Conservation (phyloP, 2,113 vertebrate species). For the Neotoma lepida region DNA sequence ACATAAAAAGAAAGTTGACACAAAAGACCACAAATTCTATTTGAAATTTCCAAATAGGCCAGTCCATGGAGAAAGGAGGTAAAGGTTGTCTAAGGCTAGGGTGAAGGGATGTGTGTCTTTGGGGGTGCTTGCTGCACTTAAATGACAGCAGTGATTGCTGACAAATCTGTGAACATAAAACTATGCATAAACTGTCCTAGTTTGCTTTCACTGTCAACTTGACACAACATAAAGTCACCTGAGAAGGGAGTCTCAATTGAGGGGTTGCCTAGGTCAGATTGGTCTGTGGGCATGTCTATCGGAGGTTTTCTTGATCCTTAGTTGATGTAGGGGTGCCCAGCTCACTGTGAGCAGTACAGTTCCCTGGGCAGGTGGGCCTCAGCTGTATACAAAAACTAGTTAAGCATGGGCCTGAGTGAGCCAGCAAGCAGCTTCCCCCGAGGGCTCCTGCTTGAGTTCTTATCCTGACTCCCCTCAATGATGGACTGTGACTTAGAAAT, state of each 20-base stretch:
- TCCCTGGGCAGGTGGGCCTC: background rate
- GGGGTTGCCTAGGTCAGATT: background rate
- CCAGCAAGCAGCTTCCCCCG: background rate
- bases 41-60: background rate
- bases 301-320: no score
- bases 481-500: background rate
- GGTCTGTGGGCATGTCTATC: background rate
- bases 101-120: background rate
- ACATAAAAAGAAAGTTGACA: background rate
- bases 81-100: no score
- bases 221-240: background rate
- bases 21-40: background rate
- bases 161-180: background rate
- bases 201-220: background rate
- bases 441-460: background rate
- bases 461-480: background rate
- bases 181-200: background rate
- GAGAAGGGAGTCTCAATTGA: background rate
- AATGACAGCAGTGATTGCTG: background rate
- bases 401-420: background rate
- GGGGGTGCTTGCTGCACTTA: background rate
- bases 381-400: accelerated
- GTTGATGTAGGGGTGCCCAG: background rate
- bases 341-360: background rate
- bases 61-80: background rate